Base-by-base conservation (phyloP, 2,888 invertebrate species). In the Melanotus villosus region DNA sequence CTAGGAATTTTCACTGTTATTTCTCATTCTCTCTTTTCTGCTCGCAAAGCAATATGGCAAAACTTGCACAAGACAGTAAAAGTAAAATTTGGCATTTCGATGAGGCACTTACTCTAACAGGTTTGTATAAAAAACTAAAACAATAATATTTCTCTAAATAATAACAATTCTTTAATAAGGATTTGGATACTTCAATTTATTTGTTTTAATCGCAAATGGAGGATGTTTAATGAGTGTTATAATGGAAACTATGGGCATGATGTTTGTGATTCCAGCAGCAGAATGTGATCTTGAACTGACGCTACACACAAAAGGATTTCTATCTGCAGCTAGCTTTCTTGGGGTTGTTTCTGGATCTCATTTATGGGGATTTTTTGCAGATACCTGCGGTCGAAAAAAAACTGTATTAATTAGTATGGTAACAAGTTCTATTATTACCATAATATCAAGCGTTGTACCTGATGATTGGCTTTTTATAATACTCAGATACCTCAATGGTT, bases 261-360 rank as follows among this genome's bases (percentile, higher is more conserved):
- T 91, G 63, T 89, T 91, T 78, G 87, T 92, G 43, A 85, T 90
- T 78, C 91, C 91, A 2, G 88, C 89, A 0, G 89, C 92, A 6
- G 90, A 91, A 82, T 92, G 92, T 74, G 92, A 92, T 80, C 83
- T 92, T 23, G 79, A 86, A 1, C 85, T 92, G n/a, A 86, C 87
- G n/a, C 80, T 90, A 58, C 81, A 85, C 10, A 87, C 90, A 75
- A 88, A 91, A 75, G 91, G 91, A 0, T 84, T 90, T 79, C 82
- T 92, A 0, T 89, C 89, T 7, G 90, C 91, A 1, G 88, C 90
- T 56, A 90, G 90, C 0, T 92, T 91, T 76, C 81, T 90, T 66
- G 92, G 92, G 2, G 88, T 89, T 75, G 84, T 89, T 43, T 77
- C 86, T n/a, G 87, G 88, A 30, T 89, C 89, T 0, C 87, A 89